Evolutionary conservation across 2,797 vertebrate genomes (phyloP).

Genomic region (Zalophus californianus): DNA sequence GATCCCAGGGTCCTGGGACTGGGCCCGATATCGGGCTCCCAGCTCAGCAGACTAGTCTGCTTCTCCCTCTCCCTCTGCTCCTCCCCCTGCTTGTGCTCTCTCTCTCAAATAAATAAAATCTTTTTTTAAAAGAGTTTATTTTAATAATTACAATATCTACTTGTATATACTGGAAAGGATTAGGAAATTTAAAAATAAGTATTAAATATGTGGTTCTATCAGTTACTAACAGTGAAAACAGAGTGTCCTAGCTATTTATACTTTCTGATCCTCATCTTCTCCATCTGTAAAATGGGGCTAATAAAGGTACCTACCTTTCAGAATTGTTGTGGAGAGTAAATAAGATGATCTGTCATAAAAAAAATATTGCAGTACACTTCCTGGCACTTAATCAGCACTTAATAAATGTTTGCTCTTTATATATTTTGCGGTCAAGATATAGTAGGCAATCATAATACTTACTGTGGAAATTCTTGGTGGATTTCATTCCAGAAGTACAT

Average conservation of each 20-base stretch:
- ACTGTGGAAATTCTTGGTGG: not conserved
- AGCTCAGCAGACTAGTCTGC: not conserved
- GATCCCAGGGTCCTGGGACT: no score
- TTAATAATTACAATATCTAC: not conserved
- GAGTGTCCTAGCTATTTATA: not conserved
- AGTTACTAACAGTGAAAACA: not conserved
- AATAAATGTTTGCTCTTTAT: not conserved
- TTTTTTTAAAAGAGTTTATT: not conserved
- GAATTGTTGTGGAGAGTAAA: not conserved
- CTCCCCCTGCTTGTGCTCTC: not conserved
- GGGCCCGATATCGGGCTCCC: not conserved
- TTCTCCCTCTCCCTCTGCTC: not conserved
- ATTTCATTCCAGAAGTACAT: not conserved
- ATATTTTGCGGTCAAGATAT: conserved; percentile 36
- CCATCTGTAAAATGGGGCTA: not conserved
- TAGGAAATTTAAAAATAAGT: not conserved
- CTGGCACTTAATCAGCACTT: not conserved
- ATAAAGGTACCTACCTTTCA: not conserved
- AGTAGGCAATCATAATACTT: conserved; percentile 46
- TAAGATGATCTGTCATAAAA: not conserved
- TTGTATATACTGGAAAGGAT: not conserved
- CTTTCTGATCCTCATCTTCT: not conserved
- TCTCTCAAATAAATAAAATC: not conserved
- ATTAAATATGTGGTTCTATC: not conserved
- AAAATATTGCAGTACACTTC: not conserved